Evolutionary conservation across 2,888 invertebrate species (phyloP), one percentile per base, ranked within the genome.

Genomic region (Nebria salina): DNA sequence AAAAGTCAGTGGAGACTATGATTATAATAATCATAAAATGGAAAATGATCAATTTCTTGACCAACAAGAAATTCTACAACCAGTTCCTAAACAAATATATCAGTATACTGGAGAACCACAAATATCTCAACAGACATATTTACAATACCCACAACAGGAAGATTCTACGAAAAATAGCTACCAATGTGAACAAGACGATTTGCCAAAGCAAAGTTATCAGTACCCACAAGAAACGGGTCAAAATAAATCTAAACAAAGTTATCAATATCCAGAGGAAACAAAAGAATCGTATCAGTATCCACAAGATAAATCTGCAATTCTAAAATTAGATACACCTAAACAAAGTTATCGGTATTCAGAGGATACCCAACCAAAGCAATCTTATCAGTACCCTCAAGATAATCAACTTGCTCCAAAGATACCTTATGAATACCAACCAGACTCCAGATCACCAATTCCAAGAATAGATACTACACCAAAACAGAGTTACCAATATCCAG

Each of bases 321-420:
- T 25, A 72, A 20, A 66, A 66, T 66, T 15, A 3, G 15, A 34
- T 25, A 34, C n/a, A 72, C 72, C 72, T 8, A 34, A n/a, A 72
- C n/a, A 72, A 72, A 72, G 25, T n/a, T 72, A 34, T 72, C 72
- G 20, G 34, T 34, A 26, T 72, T 13, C 72, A 64, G 65, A 15
- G 34, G 34, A n/a, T 9, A 65, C 75, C 65, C 43, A 42, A 79
- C 1, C 66, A 20, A 41, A 76, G 72, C 34, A 75, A 72, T 65
- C 75, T 42, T n/a, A 41, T 82, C 75, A 54, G 54, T 54, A 54
- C 13, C 13, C 43, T 82, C 75, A 64, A 76, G 54, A 75, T 26
- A 77, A 20, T 66, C 78, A 65, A 8, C 68, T 74, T 20, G 42
- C 78, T 43, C 25, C 26, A 4, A 74, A 42, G 5, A 70, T 13